Percentiles rank a stretch among this genome's conserved stretches.
Conservation (phyloP, 2,888 invertebrate genomes). For the Coecobrya sp. region DNA sequence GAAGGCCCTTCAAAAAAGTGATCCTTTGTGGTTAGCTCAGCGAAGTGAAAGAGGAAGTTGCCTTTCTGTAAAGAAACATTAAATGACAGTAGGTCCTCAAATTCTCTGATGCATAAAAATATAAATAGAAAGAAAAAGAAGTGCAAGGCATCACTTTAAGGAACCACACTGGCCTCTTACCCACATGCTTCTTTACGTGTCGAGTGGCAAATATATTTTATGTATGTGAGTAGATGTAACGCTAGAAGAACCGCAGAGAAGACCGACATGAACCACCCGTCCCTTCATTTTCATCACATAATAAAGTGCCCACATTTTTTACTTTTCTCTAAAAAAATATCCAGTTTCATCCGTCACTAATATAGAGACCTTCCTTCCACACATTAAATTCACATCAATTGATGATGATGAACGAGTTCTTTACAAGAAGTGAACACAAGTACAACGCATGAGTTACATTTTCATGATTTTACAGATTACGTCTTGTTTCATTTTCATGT, state of each 20-base stretch:
- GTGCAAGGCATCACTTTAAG: background rate
- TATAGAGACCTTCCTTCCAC: constrained; percentile 32
- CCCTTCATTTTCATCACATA: constrained; percentile 71
- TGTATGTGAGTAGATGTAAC: background rate
- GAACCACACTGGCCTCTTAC: constrained; percentile 51
- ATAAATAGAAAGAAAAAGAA: constrained; percentile 54
- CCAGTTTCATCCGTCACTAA: constrained; percentile 63
- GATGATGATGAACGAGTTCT: background rate
- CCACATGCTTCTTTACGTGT: constrained; percentile 7
- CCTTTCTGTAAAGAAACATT: constrained; percentile 66
- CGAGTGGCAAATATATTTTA: constrained; percentile 34
- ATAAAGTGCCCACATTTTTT: constrained; percentile 11
- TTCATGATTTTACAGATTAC: background rate
- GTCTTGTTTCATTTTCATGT: background rate
- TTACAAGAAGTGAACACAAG: background rate
- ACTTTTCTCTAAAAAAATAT: constrained; percentile 42
- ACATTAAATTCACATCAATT: constrained; percentile 4
- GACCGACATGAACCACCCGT: constrained; percentile 31
- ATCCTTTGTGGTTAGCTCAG: constrained; percentile 79
- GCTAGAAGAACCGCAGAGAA: constrained; percentile 60
- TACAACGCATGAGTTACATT: background rate
- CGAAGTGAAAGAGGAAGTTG: constrained; percentile 68
- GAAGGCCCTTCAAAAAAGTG: constrained; percentile 20
- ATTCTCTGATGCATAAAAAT: constrained; percentile 80
- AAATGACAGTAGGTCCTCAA: constrained; percentile 80